Evolutionary conservation across 2,888 invertebrate genomes (phyloP), one percentile per base, ranked within the genome.

Genomic region (Nymphalis c-album): DNA sequence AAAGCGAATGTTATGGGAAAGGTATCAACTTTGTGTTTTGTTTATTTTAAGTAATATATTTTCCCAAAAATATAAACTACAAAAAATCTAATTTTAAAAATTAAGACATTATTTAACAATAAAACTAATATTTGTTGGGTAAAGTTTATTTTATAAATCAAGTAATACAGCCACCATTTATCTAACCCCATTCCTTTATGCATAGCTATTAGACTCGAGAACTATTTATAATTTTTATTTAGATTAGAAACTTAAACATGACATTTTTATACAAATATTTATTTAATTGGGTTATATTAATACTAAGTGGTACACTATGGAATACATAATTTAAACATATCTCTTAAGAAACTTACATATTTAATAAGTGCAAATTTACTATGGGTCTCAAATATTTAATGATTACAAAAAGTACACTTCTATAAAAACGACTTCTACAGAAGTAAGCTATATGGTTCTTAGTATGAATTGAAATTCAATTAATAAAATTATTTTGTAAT

Each of bases 401-500:
- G 26, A 20, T 51, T 26, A 7, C 26, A 55, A 55, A 17, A 53
- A 18, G 6, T 53, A 17, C 26, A 26, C 22, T 17, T 53, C 53
- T 26, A 17, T 5, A 17, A 31, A 55, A 55, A 55, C 16, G 13
- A 55, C 31, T 55, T 55, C 53, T 55, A 55, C 16, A 55, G 31
- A 22, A 53, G 26, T 13, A 31, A 31, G n/a, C 53, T 55, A 55
- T 55, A n/a, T 31, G 26, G 16, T 55, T 55, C 22, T 53, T 55
- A 55, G 17, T 31, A 55, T 55, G 17, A 17, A 55, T 55, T 55
- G 8, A 55, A 16, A 31, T 55, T 16, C 50, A 18, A 20, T n/a
- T n/a, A 31, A 26, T 26, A 13, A 64, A 45, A 60, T 20, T 13
- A 50, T n/a, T 59, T 16, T 7, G 46, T 64, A 16, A 60, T 40